phyloP scores from a whole-genome alignment of 2,113 vertebrate species.

The Silurus asotus region DNA sequence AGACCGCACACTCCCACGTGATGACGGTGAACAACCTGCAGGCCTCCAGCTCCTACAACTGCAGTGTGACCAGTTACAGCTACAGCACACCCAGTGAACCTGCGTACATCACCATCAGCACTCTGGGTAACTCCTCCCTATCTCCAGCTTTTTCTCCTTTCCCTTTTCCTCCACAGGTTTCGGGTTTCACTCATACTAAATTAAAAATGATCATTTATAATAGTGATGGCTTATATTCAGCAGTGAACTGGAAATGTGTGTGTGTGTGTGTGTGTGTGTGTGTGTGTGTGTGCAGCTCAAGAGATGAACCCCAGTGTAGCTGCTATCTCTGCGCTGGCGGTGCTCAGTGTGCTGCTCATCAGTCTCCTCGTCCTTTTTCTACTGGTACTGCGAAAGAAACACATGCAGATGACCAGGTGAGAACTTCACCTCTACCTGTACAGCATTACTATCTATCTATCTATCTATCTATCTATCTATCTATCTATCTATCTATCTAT shows the following conservation, averaged over 20 bases:
- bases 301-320: conserved; percentile 93
- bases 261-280: conserved; percentile 19
- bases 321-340: conserved; percentile 86
- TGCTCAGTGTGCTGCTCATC: conserved; percentile 88
- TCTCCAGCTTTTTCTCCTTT: neutral
- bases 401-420: conserved; percentile 89
- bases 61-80: conserved; percentile 88
- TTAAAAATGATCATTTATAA: neutral
- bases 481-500: no score
- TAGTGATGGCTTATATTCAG: neutral
- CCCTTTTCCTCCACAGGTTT: neutral
- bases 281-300: conserved; percentile 72
- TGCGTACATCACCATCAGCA: conserved; percentile 81
- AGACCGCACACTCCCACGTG: conserved; percentile 78
- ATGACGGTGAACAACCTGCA: conserved; percentile 82
- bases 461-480: no score
- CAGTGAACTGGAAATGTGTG: neutral
- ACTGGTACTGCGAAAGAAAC: conserved; percentile 87
- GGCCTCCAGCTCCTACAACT: conserved; percentile 89
- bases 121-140: conserved; percentile 73
- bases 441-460: neutral
- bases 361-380: conserved; percentile 87
- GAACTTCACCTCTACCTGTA: neutral
- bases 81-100: conserved; percentile 85
- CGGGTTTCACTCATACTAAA: neutral